Conservation (phyloP, 1,140 invertebrate genomes). For the Plectrocnemia conspersa region DNA sequence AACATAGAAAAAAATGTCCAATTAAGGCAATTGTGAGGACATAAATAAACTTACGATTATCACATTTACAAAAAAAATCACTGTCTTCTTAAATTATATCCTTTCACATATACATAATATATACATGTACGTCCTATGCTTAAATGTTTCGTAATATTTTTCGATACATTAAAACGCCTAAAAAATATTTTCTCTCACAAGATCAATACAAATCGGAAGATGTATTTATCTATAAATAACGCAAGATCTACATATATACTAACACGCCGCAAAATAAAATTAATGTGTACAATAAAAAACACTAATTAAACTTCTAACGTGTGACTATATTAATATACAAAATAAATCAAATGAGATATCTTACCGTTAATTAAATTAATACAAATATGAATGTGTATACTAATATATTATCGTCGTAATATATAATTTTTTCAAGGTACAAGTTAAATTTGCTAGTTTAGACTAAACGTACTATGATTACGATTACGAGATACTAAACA, state of each 20-base stretch:
- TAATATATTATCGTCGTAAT: not conserved
- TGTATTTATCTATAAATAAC: too few relatives aligned
- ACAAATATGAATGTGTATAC: not conserved
- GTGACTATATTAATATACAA: not conserved
- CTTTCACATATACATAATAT: too few relatives aligned
- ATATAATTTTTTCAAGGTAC: conserved; percentile 26
- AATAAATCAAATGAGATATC: conserved; percentile 4
- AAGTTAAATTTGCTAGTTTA: conserved; percentile 17
- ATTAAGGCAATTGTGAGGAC: conserved; percentile 12
- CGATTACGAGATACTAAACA: conserved; percentile 18
- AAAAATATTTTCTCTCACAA: too few relatives aligned
- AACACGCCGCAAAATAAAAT: too few relatives aligned
- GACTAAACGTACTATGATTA: conserved; percentile 15
- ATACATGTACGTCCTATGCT: conserved; percentile 9
- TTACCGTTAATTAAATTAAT: not conserved
- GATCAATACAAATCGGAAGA: too few relatives aligned
- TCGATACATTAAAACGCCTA: too few relatives aligned
- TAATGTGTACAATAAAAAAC: too few relatives aligned
- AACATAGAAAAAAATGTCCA: not conserved
- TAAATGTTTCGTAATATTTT: too few relatives aligned
- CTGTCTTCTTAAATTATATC: conserved; percentile 7
- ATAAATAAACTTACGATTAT: conserved; percentile 11
- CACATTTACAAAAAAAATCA: conserved; percentile 17
- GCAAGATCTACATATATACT: too few relatives aligned
- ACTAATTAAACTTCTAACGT: too few relatives aligned